Percentiles rank a stretch among this genome's conserved stretches.
phyloP scores from a whole-genome alignment of 2,797 vertebrate species.

The Siniperca scherzeri region DNA sequence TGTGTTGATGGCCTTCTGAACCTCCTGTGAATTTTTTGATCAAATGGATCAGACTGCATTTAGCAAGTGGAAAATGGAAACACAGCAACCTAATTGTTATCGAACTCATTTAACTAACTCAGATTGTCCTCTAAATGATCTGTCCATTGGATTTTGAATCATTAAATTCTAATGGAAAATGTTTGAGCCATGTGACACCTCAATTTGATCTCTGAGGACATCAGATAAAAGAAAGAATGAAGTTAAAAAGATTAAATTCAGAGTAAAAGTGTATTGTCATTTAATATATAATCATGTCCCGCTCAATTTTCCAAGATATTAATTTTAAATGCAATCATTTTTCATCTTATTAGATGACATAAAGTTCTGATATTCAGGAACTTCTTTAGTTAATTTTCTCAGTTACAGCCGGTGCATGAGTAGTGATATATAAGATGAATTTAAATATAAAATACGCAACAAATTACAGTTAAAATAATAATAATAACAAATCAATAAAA shows the following conservation, averaged over 20 bases:
- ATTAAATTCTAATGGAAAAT: constrained; percentile 56
- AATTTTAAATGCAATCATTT: constrained; percentile 28
- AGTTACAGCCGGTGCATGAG: neutral
- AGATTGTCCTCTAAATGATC: constrained; percentile 62
- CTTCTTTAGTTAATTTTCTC: constrained; percentile 3
- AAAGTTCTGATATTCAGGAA: constrained; percentile 3
- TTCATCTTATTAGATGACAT: constrained; percentile 9
- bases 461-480: neutral
- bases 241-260: constrained; percentile 19
- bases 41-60: constrained; percentile 60
- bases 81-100: constrained; percentile 67
- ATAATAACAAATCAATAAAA: neutral
- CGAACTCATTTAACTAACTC: constrained; percentile 66
- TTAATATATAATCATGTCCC: constrained; percentile 13
- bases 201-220: constrained; percentile 14
- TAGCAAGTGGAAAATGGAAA: constrained; percentile 64
- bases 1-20: neutral
- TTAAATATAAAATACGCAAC: neutral
- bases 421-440: neutral
- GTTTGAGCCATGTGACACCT: constrained; percentile 26
- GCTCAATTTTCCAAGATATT: constrained; percentile 18
- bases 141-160: constrained; percentile 59
- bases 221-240: constrained; percentile 14
- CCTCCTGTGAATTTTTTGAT: constrained; percentile 38
- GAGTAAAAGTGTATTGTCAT: neutral